Base-by-base conservation (phyloP, 2,797 vertebrate genomes). In the Glyptemys insculpta region DNA sequence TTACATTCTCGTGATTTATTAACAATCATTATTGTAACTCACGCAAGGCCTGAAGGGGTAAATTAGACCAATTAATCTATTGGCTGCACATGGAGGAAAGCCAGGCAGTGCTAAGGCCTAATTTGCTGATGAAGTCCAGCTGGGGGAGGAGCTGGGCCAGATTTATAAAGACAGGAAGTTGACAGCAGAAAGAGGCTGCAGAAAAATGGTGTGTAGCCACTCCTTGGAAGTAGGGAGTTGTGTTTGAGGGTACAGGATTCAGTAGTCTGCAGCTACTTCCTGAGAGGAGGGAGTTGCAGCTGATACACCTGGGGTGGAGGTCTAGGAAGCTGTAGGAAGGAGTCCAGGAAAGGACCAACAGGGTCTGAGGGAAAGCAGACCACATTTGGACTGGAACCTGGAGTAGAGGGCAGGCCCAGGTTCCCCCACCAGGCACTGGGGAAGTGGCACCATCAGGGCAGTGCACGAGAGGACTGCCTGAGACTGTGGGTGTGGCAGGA, bases 1-100 rank as follows among this genome's bases (percentile, higher is more conserved):
- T 95, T 93, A 94, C 83, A 90, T 90, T 84, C 91, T 95, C 87
- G 65, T 93, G 94, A 91, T 96, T 94, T 88, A 88, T 96, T 96
- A 94, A 52, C 93, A 96, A 94, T 93, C 96, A 96, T 96, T 95
- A 89, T 31, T 65, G 34, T 19, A 5, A n/a, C 34, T 5, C 62
- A 9, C 62, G 19, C 34, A 65, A n/a, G 62, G 34, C 14, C 62
- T 19, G 34, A n/a, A 65, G 34, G 62, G 62, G 34, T 65, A 65
- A 65, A 65, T n/a, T 65, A 65, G 62, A 8, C 62, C 62, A 16
- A 65, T 15, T n/a, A 65, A 19, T 19, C 62, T n/a, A 65, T 19
- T 65, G 62, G 62, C 62, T 2, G 16, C 16, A n/a, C 34, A 16
- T 65, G 31, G 34, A n/a, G 16, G 62, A 65, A n/a, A 65, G 62